Evolutionary conservation across 2,797 vertebrate genomes (phyloP).

Genomic region (Pitangus sulphuratus): DNA sequence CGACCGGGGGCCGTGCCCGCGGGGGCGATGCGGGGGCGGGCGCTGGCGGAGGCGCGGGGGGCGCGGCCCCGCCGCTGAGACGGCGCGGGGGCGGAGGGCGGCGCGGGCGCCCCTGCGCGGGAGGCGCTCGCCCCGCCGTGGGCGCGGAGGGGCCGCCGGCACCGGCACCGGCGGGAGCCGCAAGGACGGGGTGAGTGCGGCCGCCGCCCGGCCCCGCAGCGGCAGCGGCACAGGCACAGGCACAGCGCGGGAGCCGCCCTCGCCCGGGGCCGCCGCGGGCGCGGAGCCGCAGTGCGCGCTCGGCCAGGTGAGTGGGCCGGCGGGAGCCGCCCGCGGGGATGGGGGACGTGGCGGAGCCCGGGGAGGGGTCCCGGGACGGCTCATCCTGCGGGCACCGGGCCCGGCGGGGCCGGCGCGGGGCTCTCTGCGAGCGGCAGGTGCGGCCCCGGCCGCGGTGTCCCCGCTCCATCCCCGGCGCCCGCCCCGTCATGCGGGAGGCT

Average conservation of each 20-base stretch:
- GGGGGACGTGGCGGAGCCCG: neutral
- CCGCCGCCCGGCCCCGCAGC: neutral
- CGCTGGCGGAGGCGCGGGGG: neutral
- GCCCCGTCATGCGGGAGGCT: neutral
- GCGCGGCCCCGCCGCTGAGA: neutral
- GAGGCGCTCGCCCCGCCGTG: neutral
- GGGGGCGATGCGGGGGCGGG: slow-evolving; percentile 13
- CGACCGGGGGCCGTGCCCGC: neutral
- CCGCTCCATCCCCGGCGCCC: neutral
- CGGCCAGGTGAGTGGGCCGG: neutral
- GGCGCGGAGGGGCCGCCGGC: neutral
- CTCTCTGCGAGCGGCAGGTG: neutral
- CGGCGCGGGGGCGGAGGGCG: neutral
- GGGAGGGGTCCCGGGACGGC: too few relatives aligned
- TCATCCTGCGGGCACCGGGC: too few relatives aligned
- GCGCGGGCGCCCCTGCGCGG: neutral
- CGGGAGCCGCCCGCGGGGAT: neutral
- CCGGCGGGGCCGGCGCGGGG: neutral
- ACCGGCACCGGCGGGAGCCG: neutral
- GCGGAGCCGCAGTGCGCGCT: neutral
- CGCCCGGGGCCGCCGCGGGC: neutral
- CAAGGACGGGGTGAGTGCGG: slow-evolving; percentile 29
- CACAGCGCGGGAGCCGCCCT: neutral
- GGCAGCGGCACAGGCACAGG: neutral
- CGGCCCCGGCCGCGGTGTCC: neutral